These are phyloP conservation scores for Nycticorax nycticorax DNA, from an alignment of 2,113 vertebrate genomes.

Conservation along the genomic window DNA sequence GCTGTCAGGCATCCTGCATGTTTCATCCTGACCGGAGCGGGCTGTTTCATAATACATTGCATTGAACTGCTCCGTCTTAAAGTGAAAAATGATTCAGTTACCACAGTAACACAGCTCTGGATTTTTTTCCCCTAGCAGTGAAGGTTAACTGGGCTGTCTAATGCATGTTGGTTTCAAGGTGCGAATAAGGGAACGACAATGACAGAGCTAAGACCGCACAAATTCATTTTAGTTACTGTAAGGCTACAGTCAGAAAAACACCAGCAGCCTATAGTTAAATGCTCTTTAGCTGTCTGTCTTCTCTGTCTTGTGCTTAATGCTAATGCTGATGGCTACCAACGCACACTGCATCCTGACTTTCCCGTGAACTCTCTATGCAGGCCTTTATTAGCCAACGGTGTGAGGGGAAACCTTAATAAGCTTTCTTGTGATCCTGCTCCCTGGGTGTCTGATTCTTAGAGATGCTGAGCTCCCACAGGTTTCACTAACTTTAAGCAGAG, in stretches of 20 bases:
- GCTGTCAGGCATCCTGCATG: conserved; percentile 47
- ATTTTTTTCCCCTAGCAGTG: conserved; percentile 30
- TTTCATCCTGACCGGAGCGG: conserved; percentile 20
- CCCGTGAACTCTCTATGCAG: background rate
- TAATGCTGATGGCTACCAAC: background rate
- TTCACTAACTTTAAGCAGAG: background rate
- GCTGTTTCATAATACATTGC: conserved; percentile 58
- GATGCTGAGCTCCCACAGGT: background rate
- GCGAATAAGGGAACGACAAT: conserved; percentile 9
- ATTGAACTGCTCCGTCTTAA: conserved; percentile 59
- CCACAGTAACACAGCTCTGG: conserved; percentile 72
- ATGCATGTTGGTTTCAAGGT: conserved; percentile 25
- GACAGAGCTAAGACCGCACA: background rate
- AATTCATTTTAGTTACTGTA: conserved; percentile 38
- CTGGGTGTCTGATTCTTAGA: background rate
- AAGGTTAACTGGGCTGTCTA: conserved; percentile 72
- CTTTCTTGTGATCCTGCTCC: background rate
- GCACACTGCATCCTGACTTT: background rate
- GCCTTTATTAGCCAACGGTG: background rate
- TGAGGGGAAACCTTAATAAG: background rate
- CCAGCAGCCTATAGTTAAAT: background rate
- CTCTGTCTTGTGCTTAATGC: background rate
- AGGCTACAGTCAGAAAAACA: background rate
- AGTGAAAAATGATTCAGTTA: conserved; percentile 75
- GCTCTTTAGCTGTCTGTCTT: background rate